Conservation (phyloP, 1,140 invertebrate species). For the Samia ricini region DNA sequence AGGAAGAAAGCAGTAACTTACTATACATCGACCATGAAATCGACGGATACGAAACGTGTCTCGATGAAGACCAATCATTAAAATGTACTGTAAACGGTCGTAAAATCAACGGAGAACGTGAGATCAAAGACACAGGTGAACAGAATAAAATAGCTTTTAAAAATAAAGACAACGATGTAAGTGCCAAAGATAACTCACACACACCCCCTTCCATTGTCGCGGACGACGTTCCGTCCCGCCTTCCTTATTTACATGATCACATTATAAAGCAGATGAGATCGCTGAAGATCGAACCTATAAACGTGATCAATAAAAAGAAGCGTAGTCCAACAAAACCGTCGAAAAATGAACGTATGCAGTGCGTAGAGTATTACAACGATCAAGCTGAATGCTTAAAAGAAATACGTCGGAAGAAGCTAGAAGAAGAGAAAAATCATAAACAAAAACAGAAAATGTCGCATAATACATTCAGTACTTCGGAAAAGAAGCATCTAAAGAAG, state of each 20-base stretch:
- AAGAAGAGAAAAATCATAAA: constrained; percentile 53
- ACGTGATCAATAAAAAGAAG: constrained; percentile 54
- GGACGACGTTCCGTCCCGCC: constrained; percentile 42
- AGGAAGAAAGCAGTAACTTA: constrained; percentile 51
- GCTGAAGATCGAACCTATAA: constrained; percentile 62
- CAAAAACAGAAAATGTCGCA: constrained; percentile 24
- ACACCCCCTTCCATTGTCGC: constrained; percentile 39
- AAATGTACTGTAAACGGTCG: constrained; percentile 57
- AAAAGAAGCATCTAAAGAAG: constrained; percentile 54
- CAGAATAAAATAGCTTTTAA: constrained; percentile 58
- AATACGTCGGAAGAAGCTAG: constrained; percentile 59
- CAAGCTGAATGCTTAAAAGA: constrained; percentile 75
- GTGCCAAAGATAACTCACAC: constrained; percentile 62
- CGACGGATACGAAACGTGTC: constrained; percentile 75
- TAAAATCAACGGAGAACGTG: constrained; percentile 62
- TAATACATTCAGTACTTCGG: constrained; percentile 22
- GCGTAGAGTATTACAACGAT: constrained; percentile 76
- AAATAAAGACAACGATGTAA: constrained; percentile 57
- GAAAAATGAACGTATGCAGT: constrained; percentile 51
- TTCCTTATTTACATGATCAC: constrained; percentile 63
- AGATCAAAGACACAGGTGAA: constrained; percentile 69
- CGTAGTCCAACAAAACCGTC: constrained; percentile 61
- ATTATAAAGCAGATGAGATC: constrained; percentile 74
- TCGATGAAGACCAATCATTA: constrained; percentile 69
- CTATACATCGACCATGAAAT: constrained; percentile 74